Evolutionary conservation across 2,797 vertebrate species (phyloP), one percentile per base, ranked within the genome.

Genomic region (Pangasius macronema): DNA sequence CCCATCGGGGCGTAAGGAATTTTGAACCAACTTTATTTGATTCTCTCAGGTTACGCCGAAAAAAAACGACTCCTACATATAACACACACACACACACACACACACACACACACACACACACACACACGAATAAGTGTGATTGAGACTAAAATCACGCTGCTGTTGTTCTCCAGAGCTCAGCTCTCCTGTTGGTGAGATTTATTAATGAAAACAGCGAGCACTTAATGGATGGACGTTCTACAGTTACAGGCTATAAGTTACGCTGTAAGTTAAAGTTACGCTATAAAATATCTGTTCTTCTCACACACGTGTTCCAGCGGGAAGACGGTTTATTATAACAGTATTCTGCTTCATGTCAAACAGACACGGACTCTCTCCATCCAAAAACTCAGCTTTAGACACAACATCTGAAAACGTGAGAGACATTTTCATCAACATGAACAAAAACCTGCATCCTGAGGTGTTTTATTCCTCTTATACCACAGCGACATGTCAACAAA

Each of bases 11-110:
- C 7, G 42, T 42, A 27, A 88, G 65, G 84, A 85, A 87, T 87
- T 89, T 68, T n/a, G 3, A 83, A 85, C 33, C 46, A 82, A 86
- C 82, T 86, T 68, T 85, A 83, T 90, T 89, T 75, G 75, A 84
- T 84, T 87, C 61, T 87, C 83, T 87, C n/a, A 83, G 22, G 39
- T 89, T 91, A 85, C 72, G 8, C 20, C 57, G 27, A 11, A 77
- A 51, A 83, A 68, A 49, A 42, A 51, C 4, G 57, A 59, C 73
- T 76, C 85, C 55, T 57, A 59, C 46, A 77, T 30, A 33, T 36
- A 57, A 72, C 24, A 85, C 70, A 80, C 84, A 79, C 84, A 82
- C 83, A 82, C 53, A 76, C 68, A 46, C 85, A 85, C 83, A 59
- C 81, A 72, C 63, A 80, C 55, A n/a, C n/a, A n/a, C 51, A 55